Base-by-base conservation (phyloP, 1,140 invertebrate species). In the Tenebrio molitor region DNA sequence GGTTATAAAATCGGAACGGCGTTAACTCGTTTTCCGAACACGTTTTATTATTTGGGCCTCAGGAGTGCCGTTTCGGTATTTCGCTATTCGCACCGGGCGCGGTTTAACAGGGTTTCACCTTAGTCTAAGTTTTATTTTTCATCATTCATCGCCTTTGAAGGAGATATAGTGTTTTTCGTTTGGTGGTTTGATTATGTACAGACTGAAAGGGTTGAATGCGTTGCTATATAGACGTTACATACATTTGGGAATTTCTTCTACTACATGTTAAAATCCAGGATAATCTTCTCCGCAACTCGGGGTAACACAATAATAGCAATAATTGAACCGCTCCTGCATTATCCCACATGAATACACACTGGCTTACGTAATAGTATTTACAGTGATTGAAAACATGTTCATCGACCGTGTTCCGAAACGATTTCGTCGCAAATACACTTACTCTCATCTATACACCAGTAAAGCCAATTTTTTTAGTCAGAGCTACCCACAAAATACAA, bases 311-410 rank as follows among this genome's bases (percentile, higher is more conserved):
- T 79, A 79, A 80, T 78, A 77, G 76, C 75, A 78, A 80, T 80
- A 79, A 80, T 80, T 80, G 78, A 77, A 78, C 62, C 67, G 74
- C 74, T 70, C 36, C 70, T 62, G 75, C 77, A 80, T 80, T 80
- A 80, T 78, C 64, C 21, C 78, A 75, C 79, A 79, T 79, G 79
- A 77, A 75, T 79, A 80, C 79, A 77, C 77, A 42, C 76, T 78
- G 69, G 78, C 76, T 80, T 77, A 75, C 69, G 58, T 79, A 78
- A 80, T 79, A 74, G 78, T 80, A 79, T 78, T 80, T 79, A 78
- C 75, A 78, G 78, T 75, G 77, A 80, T 80, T 80, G 79, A 78
- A 80, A 80, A 80, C 76, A 75, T 80, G 77, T 72, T 73, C 79
- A 77, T 73, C 72, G 71, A 74, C 71, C 77, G 64, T 66, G 64